phyloP scores from a whole-genome alignment of 2,888 invertebrate genomes.

The Ceraclea dissimilis region DNA sequence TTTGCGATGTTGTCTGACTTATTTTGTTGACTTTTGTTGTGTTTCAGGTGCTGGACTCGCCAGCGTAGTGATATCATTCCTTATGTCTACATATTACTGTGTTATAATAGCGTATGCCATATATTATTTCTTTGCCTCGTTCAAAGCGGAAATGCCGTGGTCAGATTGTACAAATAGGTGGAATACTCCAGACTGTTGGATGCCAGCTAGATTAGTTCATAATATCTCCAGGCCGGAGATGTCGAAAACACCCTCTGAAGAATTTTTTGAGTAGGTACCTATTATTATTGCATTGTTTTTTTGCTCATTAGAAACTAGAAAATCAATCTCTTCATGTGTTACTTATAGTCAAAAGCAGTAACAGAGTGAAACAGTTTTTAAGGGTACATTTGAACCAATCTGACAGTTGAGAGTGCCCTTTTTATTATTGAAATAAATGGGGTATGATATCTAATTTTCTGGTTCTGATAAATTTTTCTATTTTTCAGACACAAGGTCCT shows the following conservation, averaged over 20 bases:
- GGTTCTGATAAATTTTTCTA: not conserved
- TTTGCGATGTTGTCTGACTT: too few relatives aligned
- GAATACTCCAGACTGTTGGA: constrained; percentile 83
- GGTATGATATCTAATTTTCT: too few relatives aligned
- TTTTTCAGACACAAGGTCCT: constrained; percentile 74
- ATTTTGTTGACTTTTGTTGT: not conserved
- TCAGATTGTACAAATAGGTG: constrained; percentile 75
- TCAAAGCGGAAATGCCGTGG: constrained; percentile 85
- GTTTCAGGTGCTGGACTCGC: constrained; percentile 80
- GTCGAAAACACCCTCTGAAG: constrained; percentile 81
- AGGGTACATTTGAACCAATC: too few relatives aligned
- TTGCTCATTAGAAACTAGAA: too few relatives aligned
- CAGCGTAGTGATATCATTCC: constrained; percentile 88
- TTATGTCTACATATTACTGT: constrained; percentile 93
- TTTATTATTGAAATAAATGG: too few relatives aligned
- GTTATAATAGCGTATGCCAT: constrained; percentile 92
- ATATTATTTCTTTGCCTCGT: constrained; percentile 88
- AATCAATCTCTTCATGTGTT: too few relatives aligned
- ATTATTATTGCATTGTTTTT: not conserved
- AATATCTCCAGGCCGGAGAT: constrained; percentile 62
- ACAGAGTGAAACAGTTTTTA: too few relatives aligned
- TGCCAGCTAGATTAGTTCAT: constrained; percentile 48
- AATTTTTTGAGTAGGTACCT: constrained; percentile 72
- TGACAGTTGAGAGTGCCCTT: too few relatives aligned
- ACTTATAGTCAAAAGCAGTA: too few relatives aligned